Evolutionary conservation across 2,888 invertebrate species (phyloP), one percentile per base, ranked within the genome.

Genomic region (Cremastinae sp.): DNA sequence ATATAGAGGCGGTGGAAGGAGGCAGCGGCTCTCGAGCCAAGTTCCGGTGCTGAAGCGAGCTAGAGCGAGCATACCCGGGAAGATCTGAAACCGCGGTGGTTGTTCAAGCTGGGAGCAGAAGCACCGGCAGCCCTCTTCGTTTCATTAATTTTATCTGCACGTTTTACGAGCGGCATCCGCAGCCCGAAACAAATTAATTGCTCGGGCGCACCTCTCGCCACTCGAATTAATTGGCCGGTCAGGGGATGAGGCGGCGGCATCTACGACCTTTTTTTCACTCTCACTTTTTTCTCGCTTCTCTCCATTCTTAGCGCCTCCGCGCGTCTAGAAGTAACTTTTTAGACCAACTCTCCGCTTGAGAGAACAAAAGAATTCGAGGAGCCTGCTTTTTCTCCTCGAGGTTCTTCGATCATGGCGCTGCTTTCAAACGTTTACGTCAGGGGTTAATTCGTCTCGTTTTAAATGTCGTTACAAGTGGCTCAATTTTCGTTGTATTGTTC

Each of bases 81-180:
- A 53, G 38, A 59, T 51, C 59, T 36, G 54, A 54, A 62, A 61
- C 61, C 54, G 68, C 64, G 56, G 43, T 20, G 65, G 65, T 54
- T 43, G 43, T 43, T 16, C 9, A 34, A 49, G 18, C 18, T 14
- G 22, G 47, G 1, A 41, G 34, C 18, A 14, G 45, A 49, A 45
- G 58, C 45, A 58, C 20, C 53, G 62, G 51, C 66, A 70, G 75
- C 68, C 68, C 62, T 69, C 74, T 75, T 71, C 79, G 84, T 84
- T 83, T 84, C 84, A 85, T 85, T 84, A 84, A 85, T 85, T 84
- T 85, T 81, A 84, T 85, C 83, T 81, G 82, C 83, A 79, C 83
- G 80, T 83, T 85, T 85, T 84, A 85, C 83, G 82, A 84, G 82
- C 81, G 79, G 83, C 81, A 82, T 85, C 83, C 84, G 82, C 83